Percentiles rank a stretch among this genome's conserved stretches.
Evolutionary conservation across 2,888 invertebrate species (phyloP).

Genomic region (Thecocarcelia acutangulata): DNA sequence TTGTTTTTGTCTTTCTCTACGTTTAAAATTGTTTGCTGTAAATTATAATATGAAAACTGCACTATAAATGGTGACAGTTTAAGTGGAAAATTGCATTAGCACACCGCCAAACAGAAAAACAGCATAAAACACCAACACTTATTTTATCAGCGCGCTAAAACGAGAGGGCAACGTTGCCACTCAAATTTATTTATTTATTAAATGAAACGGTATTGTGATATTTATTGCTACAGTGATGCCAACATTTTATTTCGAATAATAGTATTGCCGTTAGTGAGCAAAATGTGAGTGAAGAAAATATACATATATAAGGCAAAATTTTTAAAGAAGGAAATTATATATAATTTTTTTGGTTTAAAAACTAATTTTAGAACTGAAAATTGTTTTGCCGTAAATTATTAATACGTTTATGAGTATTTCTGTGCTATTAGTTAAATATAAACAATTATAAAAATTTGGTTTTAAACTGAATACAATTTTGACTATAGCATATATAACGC

Average conservation of each 20-base stretch:
- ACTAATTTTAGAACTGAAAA: no score
- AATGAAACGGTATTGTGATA: constrained; percentile 16
- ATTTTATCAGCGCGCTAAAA: not conserved
- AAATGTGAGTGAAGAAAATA: no score
- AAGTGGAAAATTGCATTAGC: constrained; percentile 72
- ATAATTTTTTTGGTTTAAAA: no score
- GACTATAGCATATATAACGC: no score
- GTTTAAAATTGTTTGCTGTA: constrained; percentile 55
- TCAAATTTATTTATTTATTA: not conserved
- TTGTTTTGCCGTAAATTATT: no score
- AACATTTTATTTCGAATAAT: not conserved
- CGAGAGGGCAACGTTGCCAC: constrained; percentile 8
- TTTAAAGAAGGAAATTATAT: no score
- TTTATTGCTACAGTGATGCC: not conserved
- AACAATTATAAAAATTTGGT: no score
- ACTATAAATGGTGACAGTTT: constrained; percentile 70
- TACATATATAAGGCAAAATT: no score
- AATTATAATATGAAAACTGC: constrained; percentile 66
- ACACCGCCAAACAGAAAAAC: constrained; percentile 46
- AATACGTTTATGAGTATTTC: no score
- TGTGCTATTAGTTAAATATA: no score
- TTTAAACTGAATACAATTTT: no score
- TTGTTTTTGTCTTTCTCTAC: constrained; percentile 42
- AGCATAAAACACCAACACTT: not conserved
- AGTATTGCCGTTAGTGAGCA: not conserved